Percentiles rank a stretch among this genome's conserved stretches.
Conservation (phyloP, 2,113 vertebrate species). For the Scalopus aquaticus region DNA sequence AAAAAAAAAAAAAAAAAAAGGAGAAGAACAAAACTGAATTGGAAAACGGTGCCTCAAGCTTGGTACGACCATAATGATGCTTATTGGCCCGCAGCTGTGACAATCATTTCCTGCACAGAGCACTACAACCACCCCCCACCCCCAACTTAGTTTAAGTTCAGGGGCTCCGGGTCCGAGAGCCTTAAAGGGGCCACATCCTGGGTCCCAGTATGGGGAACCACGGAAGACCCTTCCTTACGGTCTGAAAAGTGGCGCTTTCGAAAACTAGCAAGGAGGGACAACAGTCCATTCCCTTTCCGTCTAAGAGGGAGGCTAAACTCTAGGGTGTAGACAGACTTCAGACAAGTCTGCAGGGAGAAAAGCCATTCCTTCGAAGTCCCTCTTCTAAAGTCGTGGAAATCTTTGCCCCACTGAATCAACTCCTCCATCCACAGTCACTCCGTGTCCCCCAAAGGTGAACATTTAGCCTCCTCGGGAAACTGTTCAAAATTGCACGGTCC, state of each 20-base stretch:
- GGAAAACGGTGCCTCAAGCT: constrained; percentile 59
- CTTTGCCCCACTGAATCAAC: background rate
- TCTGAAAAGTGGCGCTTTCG: background rate
- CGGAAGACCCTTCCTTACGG: background rate
- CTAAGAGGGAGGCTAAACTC: background rate
- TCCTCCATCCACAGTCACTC: background rate
- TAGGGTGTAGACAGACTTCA: background rate
- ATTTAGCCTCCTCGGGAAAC: background rate
- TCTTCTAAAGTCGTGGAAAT: background rate
- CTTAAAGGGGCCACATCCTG: constrained; percentile 60
- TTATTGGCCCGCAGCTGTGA: constrained; percentile 47
- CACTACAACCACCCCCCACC: background rate
- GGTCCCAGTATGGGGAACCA: background rate
- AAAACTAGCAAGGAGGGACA: background rate
- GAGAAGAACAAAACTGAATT: constrained; percentile 64
- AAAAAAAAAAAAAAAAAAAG: constrained; percentile 1
- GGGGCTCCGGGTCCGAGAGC: background rate
- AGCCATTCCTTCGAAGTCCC: background rate
- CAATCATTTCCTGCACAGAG: constrained; percentile 36
- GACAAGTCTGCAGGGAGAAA: background rate
- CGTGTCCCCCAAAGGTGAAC: background rate
- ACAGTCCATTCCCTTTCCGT: background rate
- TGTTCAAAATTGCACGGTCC: background rate
- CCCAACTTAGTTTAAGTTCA: constrained; percentile 14
- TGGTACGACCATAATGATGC: constrained; percentile 32